Evolutionary conservation across 1,140 invertebrate genomes (phyloP).

Genomic region (Leptinotarsa lineolata): DNA sequence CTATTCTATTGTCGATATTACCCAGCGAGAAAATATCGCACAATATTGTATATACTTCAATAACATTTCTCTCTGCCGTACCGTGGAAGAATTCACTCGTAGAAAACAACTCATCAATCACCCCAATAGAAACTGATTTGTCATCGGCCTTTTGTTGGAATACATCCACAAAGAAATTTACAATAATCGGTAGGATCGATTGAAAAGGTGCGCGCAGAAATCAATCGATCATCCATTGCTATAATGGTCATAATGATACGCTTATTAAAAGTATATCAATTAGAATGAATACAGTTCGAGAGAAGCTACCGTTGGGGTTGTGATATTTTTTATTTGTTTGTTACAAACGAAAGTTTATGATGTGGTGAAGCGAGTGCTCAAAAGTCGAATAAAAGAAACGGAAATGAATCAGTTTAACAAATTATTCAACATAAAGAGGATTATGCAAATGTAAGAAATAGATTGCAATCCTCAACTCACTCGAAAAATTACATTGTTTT

Average conservation of each 20-base stretch:
- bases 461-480: too few relatives aligned
- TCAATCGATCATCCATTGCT: conserved; percentile 2
- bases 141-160: conserved; percentile 16
- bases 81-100: conserved; percentile 1
- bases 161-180: conserved; percentile 12
- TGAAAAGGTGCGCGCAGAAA: conserved; percentile 9
- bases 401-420: too few relatives aligned
- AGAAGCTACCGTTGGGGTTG: background rate
- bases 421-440: too few relatives aligned
- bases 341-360: background rate
- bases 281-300: conserved; percentile 5
- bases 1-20: too few relatives aligned
- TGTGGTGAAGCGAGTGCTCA: background rate
- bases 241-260: conserved; percentile 20
- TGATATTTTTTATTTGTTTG: background rate
- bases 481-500: too few relatives aligned
- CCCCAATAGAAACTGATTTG: conserved; percentile 13
- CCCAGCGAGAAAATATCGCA: background rate
- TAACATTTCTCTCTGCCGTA: background rate
- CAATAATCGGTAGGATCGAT: conserved; percentile 18
- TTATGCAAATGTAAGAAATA: too few relatives aligned
- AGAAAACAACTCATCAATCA: conserved; percentile 10
- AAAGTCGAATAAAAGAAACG: too few relatives aligned
- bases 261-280: conserved; percentile 19
- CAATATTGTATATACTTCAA: background rate